Conservation (phyloP, 1,140 invertebrate species). For the Drosophila lacertosa region DNA sequence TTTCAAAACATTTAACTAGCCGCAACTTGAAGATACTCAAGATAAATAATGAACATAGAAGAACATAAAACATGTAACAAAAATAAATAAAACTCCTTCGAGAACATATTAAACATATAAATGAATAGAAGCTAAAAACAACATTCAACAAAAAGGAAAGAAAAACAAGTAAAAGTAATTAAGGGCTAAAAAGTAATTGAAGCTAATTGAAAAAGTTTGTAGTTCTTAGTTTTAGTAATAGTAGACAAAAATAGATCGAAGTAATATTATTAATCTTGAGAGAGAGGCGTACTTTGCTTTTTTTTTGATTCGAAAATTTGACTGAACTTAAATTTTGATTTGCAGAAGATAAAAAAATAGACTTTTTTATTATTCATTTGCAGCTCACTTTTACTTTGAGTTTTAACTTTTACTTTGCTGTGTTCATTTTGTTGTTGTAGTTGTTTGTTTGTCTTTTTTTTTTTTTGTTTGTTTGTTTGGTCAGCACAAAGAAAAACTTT, state of each 20-base stretch:
- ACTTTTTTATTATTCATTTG: constrained; percentile 36
- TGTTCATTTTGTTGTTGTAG: constrained; percentile 42
- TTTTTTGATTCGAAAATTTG: constrained; percentile 34
- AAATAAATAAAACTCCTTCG: constrained; percentile 6
- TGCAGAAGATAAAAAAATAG: constrained; percentile 23
- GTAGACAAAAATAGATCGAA: constrained; percentile 67
- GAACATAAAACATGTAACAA: constrained; percentile 26
- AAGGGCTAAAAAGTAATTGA: constrained; percentile 54
- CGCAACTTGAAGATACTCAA: constrained; percentile 12
- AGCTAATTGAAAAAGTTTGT: constrained; percentile 63
- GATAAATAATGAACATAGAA: constrained; percentile 18
- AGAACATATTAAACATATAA: constrained; percentile 32
- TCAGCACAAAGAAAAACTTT: constrained; percentile 85
- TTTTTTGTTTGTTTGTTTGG: constrained; percentile 42
- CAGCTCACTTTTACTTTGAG: constrained; percentile 35
- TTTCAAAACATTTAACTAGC: constrained; percentile 26
- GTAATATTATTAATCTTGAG: constrained; percentile 43
- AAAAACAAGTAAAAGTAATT: constrained; percentile 48
- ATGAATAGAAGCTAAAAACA: constrained; percentile 36
- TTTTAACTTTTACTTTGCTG: constrained; percentile 42
- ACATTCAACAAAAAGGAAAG: constrained; percentile 49
- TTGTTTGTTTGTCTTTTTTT: constrained; percentile 39
- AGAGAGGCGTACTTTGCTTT: constrained; percentile 68
- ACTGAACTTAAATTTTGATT: constrained; percentile 16
- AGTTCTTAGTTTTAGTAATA: constrained; percentile 59